phyloP scores from a whole-genome alignment of 2,888 invertebrate species.

The Uropetala carovei region DNA sequence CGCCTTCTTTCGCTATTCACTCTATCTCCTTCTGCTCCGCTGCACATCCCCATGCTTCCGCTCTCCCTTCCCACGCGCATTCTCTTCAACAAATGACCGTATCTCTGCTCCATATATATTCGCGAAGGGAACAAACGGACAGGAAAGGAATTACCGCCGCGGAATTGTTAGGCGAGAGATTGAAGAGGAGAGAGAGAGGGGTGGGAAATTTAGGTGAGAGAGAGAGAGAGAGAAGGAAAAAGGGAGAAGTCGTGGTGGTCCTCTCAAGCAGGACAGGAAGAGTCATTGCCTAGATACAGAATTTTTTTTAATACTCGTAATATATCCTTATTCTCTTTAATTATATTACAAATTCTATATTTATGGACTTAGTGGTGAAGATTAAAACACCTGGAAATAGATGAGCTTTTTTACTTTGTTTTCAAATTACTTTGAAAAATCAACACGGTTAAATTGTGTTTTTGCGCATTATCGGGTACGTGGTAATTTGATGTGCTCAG shows the following conservation, averaged over 20 bases:
- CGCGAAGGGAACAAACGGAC: not conserved
- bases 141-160: slow-evolving; percentile 25
- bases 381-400: no score
- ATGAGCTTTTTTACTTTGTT: no score
- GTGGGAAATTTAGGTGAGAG: not conserved
- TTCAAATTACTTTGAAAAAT: no score
- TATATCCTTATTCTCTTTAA: no score
- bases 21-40: not conserved
- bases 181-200: not conserved
- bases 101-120: slow-evolving; percentile 39
- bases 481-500: no score
- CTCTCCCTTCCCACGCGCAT: not conserved
- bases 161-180: not conserved
- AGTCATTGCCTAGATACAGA: no score
- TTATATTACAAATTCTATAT: no score
- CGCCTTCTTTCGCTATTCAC: not conserved
- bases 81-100: slow-evolving; percentile 37
- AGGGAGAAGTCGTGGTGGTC: not conserved
- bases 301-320: no score
- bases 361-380: no score
- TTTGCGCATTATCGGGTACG: no score
- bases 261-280: no score
- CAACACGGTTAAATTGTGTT: no score
- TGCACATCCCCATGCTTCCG: not conserved
- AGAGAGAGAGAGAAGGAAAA: not conserved